A percentile compares a stretch with the other conserved stretches of the same genome.
These are phyloP conservation scores for Xiphydria camelus DNA, from an alignment of 2,888 invertebrate genomes.

Conservation along the genomic window DNA sequence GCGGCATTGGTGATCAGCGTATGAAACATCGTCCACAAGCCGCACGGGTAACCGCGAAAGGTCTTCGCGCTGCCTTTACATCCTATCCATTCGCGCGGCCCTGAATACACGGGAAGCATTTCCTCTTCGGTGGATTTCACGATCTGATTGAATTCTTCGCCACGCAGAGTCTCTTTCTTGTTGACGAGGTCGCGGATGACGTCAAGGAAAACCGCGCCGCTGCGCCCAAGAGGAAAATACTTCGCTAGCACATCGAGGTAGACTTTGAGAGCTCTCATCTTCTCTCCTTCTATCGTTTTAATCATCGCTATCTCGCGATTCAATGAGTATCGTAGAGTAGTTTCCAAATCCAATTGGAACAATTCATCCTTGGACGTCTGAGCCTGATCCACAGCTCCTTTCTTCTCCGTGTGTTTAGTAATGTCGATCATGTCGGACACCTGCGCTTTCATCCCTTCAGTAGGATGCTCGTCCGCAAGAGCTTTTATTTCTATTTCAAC, in stretches of 20 bases:
- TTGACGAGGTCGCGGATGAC: constrained; percentile 64
- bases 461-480: constrained; percentile 32
- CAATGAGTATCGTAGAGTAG: constrained; percentile 80
- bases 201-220: constrained; percentile 68
- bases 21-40: constrained; percentile 94
- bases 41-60: constrained; percentile 89
- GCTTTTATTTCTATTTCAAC: constrained; percentile 23
- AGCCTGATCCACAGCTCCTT: constrained; percentile 41
- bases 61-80: constrained; percentile 79
- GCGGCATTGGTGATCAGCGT: constrained; percentile 75
- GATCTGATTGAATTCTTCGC: constrained; percentile 64
- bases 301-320: constrained; percentile 80
- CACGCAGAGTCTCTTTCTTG: constrained; percentile 61
- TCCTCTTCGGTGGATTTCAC: constrained; percentile 62
- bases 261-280: constrained; percentile 72
- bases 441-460: constrained; percentile 56
- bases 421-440: constrained; percentile 17
- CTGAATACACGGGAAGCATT: constrained; percentile 63
- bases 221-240: constrained; percentile 78
- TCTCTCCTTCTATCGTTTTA: constrained; percentile 71
- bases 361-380: constrained; percentile 64
- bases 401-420: constrained; percentile 32
- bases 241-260: constrained; percentile 73
- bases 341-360: constrained; percentile 87
- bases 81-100: constrained; percentile 68